These are phyloP conservation scores for Tragelaphus imberbis DNA, from an alignment of 2,113 vertebrate genomes.

Conservation along the genomic window DNA sequence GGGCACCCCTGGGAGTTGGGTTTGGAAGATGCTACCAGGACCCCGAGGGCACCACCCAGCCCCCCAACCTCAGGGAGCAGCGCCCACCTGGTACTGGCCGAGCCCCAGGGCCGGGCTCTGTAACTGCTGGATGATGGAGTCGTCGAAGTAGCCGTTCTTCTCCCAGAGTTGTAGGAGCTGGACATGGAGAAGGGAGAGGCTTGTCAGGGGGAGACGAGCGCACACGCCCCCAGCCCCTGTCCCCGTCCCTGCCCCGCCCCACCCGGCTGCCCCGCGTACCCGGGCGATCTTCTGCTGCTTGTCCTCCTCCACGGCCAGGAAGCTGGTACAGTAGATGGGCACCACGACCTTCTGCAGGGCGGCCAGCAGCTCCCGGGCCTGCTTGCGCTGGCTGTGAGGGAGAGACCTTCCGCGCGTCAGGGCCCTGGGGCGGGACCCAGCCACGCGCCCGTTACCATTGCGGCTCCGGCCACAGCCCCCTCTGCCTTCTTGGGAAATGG, in stretches of 20 bases:
- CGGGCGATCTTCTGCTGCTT: slow-evolving; percentile 98
- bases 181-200: not conserved
- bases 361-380: slow-evolving; percentile 94
- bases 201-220: rapidly evolving
- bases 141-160: slow-evolving; percentile 98
- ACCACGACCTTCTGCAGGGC: slow-evolving; percentile 98
- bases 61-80: rapidly evolving
- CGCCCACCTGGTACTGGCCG: slow-evolving; percentile 94
- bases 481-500: slow-evolving; percentile 35
- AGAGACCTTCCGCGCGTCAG: slow-evolving; percentile 69
- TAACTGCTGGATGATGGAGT: slow-evolving; percentile 95
- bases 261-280: slow-evolving; percentile 69
- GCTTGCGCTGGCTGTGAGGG: slow-evolving; percentile 91
- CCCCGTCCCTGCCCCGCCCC: rapidly evolving
- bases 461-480: slow-evolving; percentile 61
- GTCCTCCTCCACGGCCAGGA: slow-evolving; percentile 96
- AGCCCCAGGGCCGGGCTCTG: slow-evolving; percentile 96
- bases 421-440: slow-evolving; percentile 68
- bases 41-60: not conserved
- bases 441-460: slow-evolving; percentile 65
- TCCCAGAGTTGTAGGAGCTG: slow-evolving; percentile 98
- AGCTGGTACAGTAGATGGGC: slow-evolving; percentile 98
- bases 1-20: too few relatives aligned
- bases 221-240: rapidly evolving
- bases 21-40: not conserved